These are phyloP conservation scores for Papilio polyxenes DNA, from an alignment of 1,140 invertebrate genomes.

Conservation along the genomic window DNA sequence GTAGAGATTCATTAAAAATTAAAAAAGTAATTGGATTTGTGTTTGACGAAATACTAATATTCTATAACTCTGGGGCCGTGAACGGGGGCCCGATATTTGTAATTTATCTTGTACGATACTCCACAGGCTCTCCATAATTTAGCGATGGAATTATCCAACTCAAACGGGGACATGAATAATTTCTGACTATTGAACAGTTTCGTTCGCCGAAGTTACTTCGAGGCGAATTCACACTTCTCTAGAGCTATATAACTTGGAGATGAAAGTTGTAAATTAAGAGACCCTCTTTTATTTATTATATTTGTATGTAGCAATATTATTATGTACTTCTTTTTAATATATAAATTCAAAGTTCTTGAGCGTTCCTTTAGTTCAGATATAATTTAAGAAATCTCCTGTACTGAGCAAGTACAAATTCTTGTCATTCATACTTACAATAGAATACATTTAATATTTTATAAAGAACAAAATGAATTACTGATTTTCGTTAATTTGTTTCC, in stretches of 20 bases:
- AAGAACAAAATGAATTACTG: no score
- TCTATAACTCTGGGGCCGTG: neutral
- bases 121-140: constrained; percentile 20
- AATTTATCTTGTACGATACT: constrained; percentile 24
- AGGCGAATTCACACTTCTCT: neutral
- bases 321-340: no score
- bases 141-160: constrained; percentile 24
- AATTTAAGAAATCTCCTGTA: no score
- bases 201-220: constrained; percentile 7
- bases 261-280: neutral
- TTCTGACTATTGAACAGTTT: constrained; percentile 25
- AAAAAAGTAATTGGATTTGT: constrained; percentile 6
- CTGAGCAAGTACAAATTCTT: no score
- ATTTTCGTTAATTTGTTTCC: no score
- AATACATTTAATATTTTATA: no score
- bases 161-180: constrained; percentile 22
- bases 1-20: neutral
- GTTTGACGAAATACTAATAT: neutral
- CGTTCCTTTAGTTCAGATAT: no score
- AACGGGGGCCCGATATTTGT: neutral
- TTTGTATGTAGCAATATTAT: neutral
- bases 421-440: no score
- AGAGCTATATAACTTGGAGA: neutral
- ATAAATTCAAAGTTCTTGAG: no score
- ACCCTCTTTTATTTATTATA: neutral